A percentile compares a stretch with the other conserved stretches of the same genome.
These are phyloP conservation scores for Ceratothoa steindachneri DNA, from an alignment of 2,888 invertebrate species.

Conservation along the genomic window DNA sequence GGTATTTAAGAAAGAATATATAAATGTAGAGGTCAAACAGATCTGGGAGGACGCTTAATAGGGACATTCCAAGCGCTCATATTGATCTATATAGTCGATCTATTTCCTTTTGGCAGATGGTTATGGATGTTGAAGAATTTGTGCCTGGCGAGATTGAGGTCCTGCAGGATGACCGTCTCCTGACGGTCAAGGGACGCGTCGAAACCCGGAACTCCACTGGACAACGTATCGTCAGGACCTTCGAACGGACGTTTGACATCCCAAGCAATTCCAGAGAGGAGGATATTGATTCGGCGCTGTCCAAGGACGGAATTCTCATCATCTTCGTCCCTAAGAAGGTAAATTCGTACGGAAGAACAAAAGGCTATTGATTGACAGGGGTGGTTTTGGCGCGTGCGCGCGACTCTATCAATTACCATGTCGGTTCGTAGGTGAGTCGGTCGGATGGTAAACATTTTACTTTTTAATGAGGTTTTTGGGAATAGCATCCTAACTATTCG, in stretches of 20 bases:
- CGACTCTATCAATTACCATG: too few relatives aligned
- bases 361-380: too few relatives aligned
- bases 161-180: constrained; percentile 43
- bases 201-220: constrained; percentile 21
- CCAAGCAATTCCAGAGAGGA: constrained; percentile 42
- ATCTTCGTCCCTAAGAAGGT: constrained; percentile 46
- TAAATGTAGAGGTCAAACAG: too few relatives aligned
- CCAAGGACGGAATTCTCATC: constrained; percentile 44
- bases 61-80: too few relatives aligned
- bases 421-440: too few relatives aligned
- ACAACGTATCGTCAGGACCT: constrained; percentile 32
- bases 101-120: too few relatives aligned
- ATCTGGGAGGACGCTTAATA: too few relatives aligned
- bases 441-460: too few relatives aligned
- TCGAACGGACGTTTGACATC: constrained; percentile 41
- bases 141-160: constrained; percentile 43
- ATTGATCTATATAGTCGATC: too few relatives aligned
- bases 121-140: constrained; percentile 46
- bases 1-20: too few relatives aligned
- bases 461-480: too few relatives aligned
- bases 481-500: too few relatives aligned
- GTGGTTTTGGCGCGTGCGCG: background rate
- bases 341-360: background rate
- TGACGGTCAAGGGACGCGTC: constrained; percentile 44
- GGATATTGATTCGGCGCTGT: constrained; percentile 44